Evolutionary conservation across 2,797 vertebrate species (phyloP).

Genomic region (Pogoniulus pusillus): DNA sequence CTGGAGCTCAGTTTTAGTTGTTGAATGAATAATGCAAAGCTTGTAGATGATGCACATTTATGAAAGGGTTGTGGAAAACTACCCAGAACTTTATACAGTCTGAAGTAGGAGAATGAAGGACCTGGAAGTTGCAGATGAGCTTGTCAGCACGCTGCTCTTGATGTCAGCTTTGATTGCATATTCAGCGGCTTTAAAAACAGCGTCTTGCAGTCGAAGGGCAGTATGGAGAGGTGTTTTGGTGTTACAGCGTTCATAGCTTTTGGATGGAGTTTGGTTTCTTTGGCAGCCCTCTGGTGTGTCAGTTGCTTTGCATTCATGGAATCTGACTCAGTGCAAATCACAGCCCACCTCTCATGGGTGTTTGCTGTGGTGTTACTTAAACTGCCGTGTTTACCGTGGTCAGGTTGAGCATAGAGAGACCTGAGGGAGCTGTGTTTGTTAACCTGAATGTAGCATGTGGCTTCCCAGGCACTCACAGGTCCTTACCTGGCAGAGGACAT

Average conservation of each 20-base stretch:
- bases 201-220: not conserved
- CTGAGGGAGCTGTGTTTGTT: not conserved
- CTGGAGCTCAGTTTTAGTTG: not conserved
- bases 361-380: not conserved
- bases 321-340: not conserved
- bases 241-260: not conserved
- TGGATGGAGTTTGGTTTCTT: not conserved
- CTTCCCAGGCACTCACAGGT: not conserved
- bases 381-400: not conserved
- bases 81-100: not conserved
- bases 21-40: not conserved
- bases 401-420: not conserved
- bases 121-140: not conserved
- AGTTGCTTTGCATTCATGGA: not conserved
- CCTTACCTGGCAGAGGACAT: fast-evolving
- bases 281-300: not conserved
- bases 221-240: not conserved
- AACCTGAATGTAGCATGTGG: not conserved
- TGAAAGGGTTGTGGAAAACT: not conserved
- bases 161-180: not conserved
- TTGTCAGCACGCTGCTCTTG: not conserved
- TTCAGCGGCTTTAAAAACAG: not conserved
- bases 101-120: not conserved
- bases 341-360: not conserved
- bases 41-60: not conserved